These are phyloP conservation scores for Chloroclystis v-ata DNA, from an alignment of 2,888 invertebrate species.

Conservation along the genomic window DNA sequence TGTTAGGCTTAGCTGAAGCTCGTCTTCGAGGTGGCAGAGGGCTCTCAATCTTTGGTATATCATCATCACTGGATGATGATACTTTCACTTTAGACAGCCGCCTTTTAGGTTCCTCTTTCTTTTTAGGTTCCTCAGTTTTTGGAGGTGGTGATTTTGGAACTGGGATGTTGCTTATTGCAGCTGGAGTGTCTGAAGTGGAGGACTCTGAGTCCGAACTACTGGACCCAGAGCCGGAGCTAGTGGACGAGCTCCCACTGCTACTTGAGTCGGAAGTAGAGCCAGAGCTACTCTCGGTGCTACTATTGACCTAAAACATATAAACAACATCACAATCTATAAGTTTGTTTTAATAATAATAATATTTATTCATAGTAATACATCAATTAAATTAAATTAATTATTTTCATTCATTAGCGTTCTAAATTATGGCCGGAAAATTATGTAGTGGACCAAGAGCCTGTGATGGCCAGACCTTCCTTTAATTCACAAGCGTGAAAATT, in stretches of 20 bases:
- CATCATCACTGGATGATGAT: slow-evolving; percentile 81
- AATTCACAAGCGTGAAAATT: no score
- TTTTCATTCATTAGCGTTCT: no score
- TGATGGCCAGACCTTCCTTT: no score
- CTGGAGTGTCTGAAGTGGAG: slow-evolving; percentile 70
- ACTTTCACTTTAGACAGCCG: slow-evolving; percentile 62
- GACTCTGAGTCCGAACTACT: slow-evolving; percentile 85
- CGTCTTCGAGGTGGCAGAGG: slow-evolving; percentile 70
- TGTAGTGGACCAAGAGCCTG: no score
- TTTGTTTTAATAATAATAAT: no score
- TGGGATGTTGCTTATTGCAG: slow-evolving; percentile 29
- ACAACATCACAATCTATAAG: neutral
- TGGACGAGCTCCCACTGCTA: slow-evolving; percentile 83
- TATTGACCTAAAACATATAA: slow-evolving; percentile 60
- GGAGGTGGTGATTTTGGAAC: slow-evolving; percentile 52
- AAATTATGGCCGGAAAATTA: no score
- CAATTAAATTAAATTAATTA: no score
- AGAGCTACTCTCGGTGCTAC: slow-evolving; percentile 81
- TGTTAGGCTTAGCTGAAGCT: slow-evolving; percentile 76
- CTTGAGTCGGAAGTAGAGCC: slow-evolving; percentile 83
- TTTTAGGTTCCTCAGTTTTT: slow-evolving; percentile 59
- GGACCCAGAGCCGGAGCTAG: slow-evolving; percentile 83
- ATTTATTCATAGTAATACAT: no score
- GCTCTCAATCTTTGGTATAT: slow-evolving; percentile 62
- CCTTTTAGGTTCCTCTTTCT: slow-evolving; percentile 58